These are phyloP conservation scores for Galerucella nymphaeae DNA, from an alignment of 2,888 invertebrate genomes.

Conservation along the genomic window DNA sequence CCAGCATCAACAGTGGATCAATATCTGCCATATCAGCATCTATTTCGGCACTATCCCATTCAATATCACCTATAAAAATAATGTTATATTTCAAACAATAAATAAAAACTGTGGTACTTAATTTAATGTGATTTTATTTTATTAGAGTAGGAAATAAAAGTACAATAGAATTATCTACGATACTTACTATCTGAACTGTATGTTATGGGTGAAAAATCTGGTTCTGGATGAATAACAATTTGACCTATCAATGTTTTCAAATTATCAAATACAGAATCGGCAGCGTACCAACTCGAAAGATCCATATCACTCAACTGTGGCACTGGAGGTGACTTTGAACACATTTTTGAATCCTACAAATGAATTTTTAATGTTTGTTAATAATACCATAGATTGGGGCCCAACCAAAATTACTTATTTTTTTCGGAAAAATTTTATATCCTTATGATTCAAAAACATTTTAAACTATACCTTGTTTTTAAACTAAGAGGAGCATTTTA, in stretches of 20 bases:
- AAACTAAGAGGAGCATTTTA: no score
- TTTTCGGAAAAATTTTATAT: no score
- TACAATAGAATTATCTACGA: no score
- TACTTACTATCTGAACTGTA: constrained; percentile 75
- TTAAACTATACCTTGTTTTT: no score
- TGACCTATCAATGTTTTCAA: constrained; percentile 75
- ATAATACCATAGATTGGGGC: not conserved
- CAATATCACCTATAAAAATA: constrained; percentile 71
- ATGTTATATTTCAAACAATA: not conserved
- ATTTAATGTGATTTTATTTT: not conserved
- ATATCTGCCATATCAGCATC: constrained; percentile 66
- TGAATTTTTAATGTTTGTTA: not conserved
- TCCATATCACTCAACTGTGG: constrained; percentile 68
- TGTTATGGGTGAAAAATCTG: constrained; percentile 67
- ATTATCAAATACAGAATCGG: constrained; percentile 81
- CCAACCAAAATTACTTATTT: no score
- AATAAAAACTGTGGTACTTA: not conserved
- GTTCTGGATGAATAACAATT: constrained; percentile 71
- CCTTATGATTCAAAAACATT: no score
- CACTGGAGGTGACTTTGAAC: constrained; percentile 58
- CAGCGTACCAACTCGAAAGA: constrained; percentile 75
- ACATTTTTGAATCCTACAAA: constrained; percentile 64
- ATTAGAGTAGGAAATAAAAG: constrained; percentile 6
- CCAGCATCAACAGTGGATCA: constrained; percentile 46
- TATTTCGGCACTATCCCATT: constrained; percentile 79